Conservation (phyloP, 1,140 invertebrate species). For the Lepidurus arcticus region DNA sequence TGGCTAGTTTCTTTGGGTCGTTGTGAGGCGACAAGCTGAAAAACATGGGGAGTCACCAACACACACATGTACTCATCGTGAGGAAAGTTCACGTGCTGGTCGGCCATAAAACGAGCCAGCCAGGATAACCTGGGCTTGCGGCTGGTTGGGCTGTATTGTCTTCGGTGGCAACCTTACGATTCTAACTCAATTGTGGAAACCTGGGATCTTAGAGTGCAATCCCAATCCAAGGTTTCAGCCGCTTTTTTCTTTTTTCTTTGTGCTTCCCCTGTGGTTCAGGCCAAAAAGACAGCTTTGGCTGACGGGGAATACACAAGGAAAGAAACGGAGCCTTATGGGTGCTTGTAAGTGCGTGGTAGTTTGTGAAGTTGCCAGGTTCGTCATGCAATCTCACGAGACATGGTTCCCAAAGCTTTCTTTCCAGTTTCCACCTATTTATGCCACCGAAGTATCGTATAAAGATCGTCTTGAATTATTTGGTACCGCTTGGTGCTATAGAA, state of each 20-base stretch:
- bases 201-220: constrained; percentile 21
- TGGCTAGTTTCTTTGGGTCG: neutral
- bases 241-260: constrained; percentile 7
- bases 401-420: neutral
- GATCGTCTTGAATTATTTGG: too few species aligned
- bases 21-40: constrained; percentile 11
- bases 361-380: constrained; percentile 2
- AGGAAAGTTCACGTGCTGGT: constrained; percentile 3
- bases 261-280: neutral
- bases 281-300: neutral
- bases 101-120: constrained; percentile 4
- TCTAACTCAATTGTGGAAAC: constrained; percentile 12
- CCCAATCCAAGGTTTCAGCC: neutral
- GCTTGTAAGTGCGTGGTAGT: constrained; percentile 10
- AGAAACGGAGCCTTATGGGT: neutral
- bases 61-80: neutral
- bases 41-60: neutral
- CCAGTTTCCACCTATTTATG: neutral
- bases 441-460: neutral
- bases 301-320: neutral
- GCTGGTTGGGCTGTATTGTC: neutral
- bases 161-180: constrained; percentile 1
- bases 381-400: neutral
- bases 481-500: too few species aligned
- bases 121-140: neutral